Conservation (phyloP, 2,113 vertebrate genomes). For the Eonycteris spelaea region DNA sequence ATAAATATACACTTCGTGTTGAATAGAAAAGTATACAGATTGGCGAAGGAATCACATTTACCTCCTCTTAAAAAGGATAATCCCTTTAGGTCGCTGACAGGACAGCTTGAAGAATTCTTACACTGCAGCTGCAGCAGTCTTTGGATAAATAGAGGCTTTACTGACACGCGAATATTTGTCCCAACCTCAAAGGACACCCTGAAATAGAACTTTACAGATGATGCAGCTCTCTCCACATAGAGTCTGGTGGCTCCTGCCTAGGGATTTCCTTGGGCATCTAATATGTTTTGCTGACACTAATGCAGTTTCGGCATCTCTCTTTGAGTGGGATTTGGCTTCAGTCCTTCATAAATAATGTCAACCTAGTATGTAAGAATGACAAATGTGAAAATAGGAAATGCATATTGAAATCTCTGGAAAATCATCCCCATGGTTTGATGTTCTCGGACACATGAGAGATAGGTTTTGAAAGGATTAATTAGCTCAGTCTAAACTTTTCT, state of each 20-base stretch:
- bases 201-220: slow-evolving; percentile 35
- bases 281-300: neutral
- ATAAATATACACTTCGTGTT: neutral
- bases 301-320: neutral
- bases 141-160: slow-evolving; percentile 47
- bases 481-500: slow-evolving; percentile 9
- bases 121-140: slow-evolving; percentile 18
- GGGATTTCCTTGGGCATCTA: slow-evolving; percentile 13
- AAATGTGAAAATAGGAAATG: slow-evolving; percentile 53
- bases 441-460: neutral
- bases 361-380: slow-evolving; percentile 8
- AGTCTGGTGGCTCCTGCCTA: neutral
- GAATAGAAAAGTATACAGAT: neutral
- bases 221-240: neutral
- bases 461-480: slow-evolving; percentile 41
- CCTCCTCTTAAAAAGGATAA: neutral
- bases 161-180: slow-evolving; percentile 61
- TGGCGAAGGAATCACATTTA: neutral
- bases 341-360: slow-evolving; percentile 46
- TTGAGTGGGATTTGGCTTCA: neutral
- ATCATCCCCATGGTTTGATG: neutral
- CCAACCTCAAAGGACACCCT: slow-evolving; percentile 35
- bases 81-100: neutral
- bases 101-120: neutral
- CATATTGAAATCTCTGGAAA: slow-evolving; percentile 23